Base-by-base conservation (phyloP, 1,140 invertebrate genomes). In the Drosophila guanche region DNA sequence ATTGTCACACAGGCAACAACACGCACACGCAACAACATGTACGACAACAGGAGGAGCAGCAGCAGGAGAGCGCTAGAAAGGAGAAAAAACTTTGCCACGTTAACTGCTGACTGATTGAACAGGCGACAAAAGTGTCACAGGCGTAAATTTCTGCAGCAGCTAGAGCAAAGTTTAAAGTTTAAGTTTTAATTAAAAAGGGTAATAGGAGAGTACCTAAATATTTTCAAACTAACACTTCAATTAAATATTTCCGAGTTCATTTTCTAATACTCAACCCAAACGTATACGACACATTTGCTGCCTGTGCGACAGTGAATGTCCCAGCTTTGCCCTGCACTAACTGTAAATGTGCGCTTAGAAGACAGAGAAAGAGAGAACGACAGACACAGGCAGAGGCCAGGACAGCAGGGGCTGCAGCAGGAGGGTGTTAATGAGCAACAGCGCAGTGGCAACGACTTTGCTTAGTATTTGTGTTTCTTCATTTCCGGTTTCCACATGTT, bases 401-500 rank as follows among this genome's bases (percentile, higher is more conserved):
- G 50, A 55, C 53, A 57, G 40, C 27, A 1, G 23, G 6, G 27
- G 37, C 14, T 12, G 42, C 50, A 27, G 5, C 25, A 5, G 54
- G 46, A 42, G 62, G 70, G 81, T 83, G 83, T 88, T 86, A 86
- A 86, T 88, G 79, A 86, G 84, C 83, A 88, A 58, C 57, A 70
- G 61, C 62, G 79, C 61, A 88, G 74, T 88, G 78, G 78, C 83
- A 88, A 83, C 83, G 74, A 78, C 69, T 86, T 67, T 81, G 78
- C 74, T 75, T 68, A 83, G 81, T 86, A 79, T 86, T 86, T 86
- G 78, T 88, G 74, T 83, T 88, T 83, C 75, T 83, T 89, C 83
- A 86, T 86, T 86, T 86, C 83, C 83, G 83, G 83, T 70, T 88
- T 89, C 77, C 79, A 86, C 83, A 86, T 86, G 83, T 86, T 86